These are phyloP conservation scores for Andrena hattorfiana DNA, from an alignment of 2,888 invertebrate species.

Conservation along the genomic window DNA sequence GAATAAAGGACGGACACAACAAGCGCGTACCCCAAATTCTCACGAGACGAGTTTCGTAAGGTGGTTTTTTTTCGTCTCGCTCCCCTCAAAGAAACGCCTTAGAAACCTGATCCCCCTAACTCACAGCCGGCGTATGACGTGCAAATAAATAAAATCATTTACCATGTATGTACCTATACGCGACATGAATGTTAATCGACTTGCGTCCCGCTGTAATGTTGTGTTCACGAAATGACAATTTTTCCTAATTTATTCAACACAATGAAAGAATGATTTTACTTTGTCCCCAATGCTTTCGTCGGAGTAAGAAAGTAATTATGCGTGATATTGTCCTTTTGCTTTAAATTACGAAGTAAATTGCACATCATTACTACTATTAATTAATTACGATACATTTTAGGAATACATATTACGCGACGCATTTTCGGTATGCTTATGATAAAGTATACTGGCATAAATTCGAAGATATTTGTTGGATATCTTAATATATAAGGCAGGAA, in stretches of 20 bases:
- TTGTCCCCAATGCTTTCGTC: not conserved
- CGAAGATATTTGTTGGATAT: not conserved
- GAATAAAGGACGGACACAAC: constrained; percentile 72
- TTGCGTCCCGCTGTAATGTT: not conserved
- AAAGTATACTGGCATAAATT: not conserved
- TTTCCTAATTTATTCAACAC: not conserved
- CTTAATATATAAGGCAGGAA: no score
- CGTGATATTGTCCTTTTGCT: not conserved
- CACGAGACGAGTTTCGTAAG: constrained; percentile 79
- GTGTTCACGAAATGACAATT: not conserved
- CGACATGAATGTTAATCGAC: not conserved
- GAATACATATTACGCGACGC: not conserved
- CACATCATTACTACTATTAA: no score
- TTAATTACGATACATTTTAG: not conserved
- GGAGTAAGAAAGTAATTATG: not conserved
- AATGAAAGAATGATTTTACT: not conserved
- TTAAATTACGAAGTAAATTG: not conserved
- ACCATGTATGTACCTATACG: not conserved
- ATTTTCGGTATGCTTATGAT: not conserved
- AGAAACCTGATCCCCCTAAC: constrained; percentile 73
- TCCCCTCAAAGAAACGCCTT: constrained; percentile 61
- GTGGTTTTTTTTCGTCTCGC: constrained; percentile 57
- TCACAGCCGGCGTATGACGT: constrained; percentile 55
- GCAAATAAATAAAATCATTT: constrained; percentile 49
- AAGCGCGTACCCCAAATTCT: constrained; percentile 74